Base-by-base conservation (phyloP, 2,113 vertebrate genomes). In the Strigops habroptila region DNA sequence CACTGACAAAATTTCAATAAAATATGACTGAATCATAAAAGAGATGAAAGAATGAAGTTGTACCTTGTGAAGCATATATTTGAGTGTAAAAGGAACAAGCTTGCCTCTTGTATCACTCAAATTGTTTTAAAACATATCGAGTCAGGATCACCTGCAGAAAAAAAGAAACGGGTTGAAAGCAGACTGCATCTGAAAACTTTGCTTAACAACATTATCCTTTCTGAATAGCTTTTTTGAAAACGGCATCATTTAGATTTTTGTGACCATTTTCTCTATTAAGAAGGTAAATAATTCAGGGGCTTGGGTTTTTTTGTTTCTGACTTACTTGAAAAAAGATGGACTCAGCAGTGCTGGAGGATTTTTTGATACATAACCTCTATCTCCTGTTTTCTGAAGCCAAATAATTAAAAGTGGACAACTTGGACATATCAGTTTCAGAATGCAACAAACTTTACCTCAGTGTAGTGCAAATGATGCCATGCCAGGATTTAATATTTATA, bases 1-100 rank as follows among this genome's bases (percentile, higher is more conserved):
- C 76, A 64, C 37, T 55, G 95, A 92, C 59, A 93, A 90, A 77
- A 90, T 90, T 95, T 93, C 94, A 87, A 82, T 78, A 76, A 89
- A 95, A 91, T 91, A 80, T 69, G 85, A 91, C 88, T 82, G 81
- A 71, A 82, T 89, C 48, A 39, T 82, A 62, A 86, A 70, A 70
- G 71, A 93, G 85, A 95, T 49, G 75, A 88, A 95, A 91, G 90
- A 70, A 90, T 55, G 33, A 86, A 92, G 84, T 57, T 87, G 75
- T 82, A 75, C 76, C 82, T 95, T 90, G 82, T 63, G 82, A 91
- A 65, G 60, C 74, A 21, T 81, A 90, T 93, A 41, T 79, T 71
- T 86, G 83, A 90, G 96, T 87, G 81, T 22, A 87, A 93, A 93
- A 91, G 48, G 68, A 90, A 87, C 62, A 59, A 31, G 17, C 41